Evolutionary conservation across 2,888 invertebrate genomes (phyloP).

Genomic region (Thymelicus sylvestris): DNA sequence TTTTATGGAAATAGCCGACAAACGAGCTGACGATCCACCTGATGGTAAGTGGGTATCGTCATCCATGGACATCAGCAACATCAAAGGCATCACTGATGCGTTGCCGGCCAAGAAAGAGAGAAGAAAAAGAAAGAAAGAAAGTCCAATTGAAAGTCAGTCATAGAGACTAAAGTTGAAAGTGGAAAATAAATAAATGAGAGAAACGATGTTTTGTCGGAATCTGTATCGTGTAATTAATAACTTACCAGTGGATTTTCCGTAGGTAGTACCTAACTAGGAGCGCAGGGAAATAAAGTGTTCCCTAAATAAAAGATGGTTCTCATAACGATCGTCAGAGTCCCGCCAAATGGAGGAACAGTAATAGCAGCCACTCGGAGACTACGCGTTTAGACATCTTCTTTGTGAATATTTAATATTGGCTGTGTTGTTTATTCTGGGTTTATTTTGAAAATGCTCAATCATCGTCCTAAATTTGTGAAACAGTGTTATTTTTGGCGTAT

Average conservation of each 20-base stretch:
- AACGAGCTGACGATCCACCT: too few species aligned
- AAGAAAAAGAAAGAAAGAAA: too few species aligned
- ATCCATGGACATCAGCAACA: too few species aligned
- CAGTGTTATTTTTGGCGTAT: constrained; percentile 11
- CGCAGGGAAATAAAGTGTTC: constrained; percentile 59
- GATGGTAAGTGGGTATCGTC: too few species aligned
- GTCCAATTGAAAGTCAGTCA: neutral
- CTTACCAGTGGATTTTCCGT: constrained; percentile 22
- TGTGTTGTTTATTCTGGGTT: constrained; percentile 51
- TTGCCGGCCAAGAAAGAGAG: too few species aligned
- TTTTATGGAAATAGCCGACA: too few species aligned
- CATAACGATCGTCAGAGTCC: constrained; percentile 45
- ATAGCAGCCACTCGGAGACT: constrained; percentile 59
- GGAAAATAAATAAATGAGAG: constrained; percentile 4
- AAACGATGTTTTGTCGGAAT: neutral
- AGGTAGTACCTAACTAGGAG: constrained; percentile 40
- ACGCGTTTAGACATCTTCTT: constrained; percentile 60
- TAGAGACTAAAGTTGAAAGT: neutral
- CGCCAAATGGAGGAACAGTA: constrained; percentile 54
- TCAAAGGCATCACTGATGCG: too few species aligned
- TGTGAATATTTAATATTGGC: constrained; percentile 67
- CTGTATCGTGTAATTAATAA: constrained; percentile 16
- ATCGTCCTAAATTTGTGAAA: neutral
- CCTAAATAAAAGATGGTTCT: constrained; percentile 65
- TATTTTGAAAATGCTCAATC: constrained; percentile 29